These are phyloP conservation scores for Echinarachnius parma DNA, from an alignment of 53 echinoderm and acorn worm genomes.

Conservation along the genomic window DNA sequence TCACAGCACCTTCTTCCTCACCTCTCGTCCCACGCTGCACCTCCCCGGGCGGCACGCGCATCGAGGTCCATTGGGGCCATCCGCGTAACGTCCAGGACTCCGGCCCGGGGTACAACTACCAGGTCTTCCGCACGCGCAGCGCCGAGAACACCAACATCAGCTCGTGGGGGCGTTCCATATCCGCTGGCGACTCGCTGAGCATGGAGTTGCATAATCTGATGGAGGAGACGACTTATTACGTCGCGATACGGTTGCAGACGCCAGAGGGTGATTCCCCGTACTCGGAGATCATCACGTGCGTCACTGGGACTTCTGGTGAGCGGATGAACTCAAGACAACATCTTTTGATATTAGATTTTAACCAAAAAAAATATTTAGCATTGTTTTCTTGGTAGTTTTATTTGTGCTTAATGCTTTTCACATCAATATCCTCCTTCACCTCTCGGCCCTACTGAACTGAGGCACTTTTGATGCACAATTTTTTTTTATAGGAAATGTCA, in stretches of 20 bases:
- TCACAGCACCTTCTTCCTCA: constrained; percentile 53
- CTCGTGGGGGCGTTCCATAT: constrained; percentile 48
- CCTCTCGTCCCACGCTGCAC: constrained; percentile 52
- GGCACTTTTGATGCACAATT: too few species aligned
- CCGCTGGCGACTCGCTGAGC: constrained; percentile 47
- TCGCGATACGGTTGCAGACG: constrained; percentile 63
- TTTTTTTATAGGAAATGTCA: too few species aligned
- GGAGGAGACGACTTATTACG: constrained; percentile 61
- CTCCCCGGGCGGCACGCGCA: constrained; percentile 54
- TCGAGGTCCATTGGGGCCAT: constrained; percentile 71
- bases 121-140: constrained; percentile 68
- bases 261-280: constrained; percentile 77
- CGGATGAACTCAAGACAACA: too few species aligned
- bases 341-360: neutral
- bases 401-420: too few species aligned
- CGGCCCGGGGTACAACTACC: constrained; percentile 68
- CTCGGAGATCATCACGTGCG: constrained; percentile 47
- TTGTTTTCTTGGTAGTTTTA: too few species aligned
- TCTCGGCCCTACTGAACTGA: too few species aligned
- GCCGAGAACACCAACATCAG: constrained; percentile 37
- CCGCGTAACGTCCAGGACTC: constrained; percentile 58
- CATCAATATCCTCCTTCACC: too few species aligned
- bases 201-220: constrained; percentile 58
- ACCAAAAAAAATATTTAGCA: neutral
- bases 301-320: constrained; percentile 35